phyloP scores from a whole-genome alignment of 2,797 vertebrate species.

The Odontamblyopus rebecca region DNA sequence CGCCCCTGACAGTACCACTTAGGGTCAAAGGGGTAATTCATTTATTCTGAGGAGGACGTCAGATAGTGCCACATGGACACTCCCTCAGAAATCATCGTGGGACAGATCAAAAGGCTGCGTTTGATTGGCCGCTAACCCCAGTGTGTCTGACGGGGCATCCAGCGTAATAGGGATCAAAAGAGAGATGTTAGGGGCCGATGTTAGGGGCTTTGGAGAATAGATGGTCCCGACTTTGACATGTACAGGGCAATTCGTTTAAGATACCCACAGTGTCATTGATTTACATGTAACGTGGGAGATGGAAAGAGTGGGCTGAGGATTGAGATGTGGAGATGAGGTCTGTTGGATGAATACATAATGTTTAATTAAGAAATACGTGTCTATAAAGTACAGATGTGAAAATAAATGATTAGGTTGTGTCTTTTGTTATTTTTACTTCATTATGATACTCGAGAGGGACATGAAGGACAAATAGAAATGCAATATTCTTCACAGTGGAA shows the following conservation, averaged over 20 bases:
- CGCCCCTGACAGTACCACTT: constrained; percentile 53
- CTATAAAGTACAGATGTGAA: no score
- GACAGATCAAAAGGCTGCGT: constrained; percentile 65
- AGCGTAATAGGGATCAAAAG: constrained; percentile 69
- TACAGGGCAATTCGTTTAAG: constrained; percentile 29
- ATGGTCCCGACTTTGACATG: constrained; percentile 29
- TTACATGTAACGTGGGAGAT: constrained; percentile 13
- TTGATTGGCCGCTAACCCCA: constrained; percentile 41
- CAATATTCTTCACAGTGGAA: no score
- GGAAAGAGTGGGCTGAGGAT: not conserved
- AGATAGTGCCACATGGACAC: constrained; percentile 34
- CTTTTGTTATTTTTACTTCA: no score
- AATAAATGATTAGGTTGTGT: no score
- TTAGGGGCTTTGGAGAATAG: constrained; percentile 52
- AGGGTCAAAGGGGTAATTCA: constrained; percentile 63
- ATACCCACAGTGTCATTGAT: constrained; percentile 27
- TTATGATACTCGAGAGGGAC: no score
- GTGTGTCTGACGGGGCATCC: constrained; percentile 47
- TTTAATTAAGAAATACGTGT: no score
- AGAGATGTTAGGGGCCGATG: constrained; percentile 29
- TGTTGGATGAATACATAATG: not conserved
- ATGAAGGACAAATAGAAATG: no score
- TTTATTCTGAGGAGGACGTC: constrained; percentile 57
- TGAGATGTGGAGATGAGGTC: not conserved
- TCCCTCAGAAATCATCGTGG: constrained; percentile 40